Evolutionary conservation across 2,113 vertebrate genomes (phyloP).

Genomic region (Aspiorhynchus laticeps): DNA sequence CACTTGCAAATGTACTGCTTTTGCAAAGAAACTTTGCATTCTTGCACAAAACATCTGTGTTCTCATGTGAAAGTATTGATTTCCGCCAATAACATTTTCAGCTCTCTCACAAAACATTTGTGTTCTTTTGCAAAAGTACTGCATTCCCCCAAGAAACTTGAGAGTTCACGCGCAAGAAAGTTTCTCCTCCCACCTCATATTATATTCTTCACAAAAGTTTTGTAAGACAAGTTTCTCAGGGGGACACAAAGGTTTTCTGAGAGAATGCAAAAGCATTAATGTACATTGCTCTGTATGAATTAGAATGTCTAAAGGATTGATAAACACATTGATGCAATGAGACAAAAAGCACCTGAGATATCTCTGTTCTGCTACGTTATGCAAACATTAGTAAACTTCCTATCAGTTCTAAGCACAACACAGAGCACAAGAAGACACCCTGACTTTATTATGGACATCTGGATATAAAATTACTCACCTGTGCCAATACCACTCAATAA

Average conservation of each 20-base stretch:
- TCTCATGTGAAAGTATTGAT: not conserved
- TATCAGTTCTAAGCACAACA: conserved; percentile 74
- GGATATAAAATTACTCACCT: conserved; percentile 83
- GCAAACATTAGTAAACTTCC: conserved; percentile 75
- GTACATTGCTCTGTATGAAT: not conserved
- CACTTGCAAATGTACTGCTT: too few species aligned
- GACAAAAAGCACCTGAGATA: not conserved
- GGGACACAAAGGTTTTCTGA: not conserved
- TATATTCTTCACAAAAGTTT: not conserved
- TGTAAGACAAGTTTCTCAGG: not conserved
- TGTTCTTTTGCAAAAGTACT: not conserved
- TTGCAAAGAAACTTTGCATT: not conserved
- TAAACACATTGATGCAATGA: not conserved
- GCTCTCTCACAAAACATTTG: too few species aligned
- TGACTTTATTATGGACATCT: conserved; percentile 80
- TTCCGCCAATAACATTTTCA: not conserved
- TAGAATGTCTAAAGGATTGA: not conserved
- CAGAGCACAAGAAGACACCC: conserved; percentile 78
- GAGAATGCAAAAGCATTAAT: not conserved
- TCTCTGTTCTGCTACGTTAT: conserved; percentile 61
- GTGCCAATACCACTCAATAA: conserved; percentile 75
- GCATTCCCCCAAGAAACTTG: not conserved
- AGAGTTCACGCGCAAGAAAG: too few species aligned
- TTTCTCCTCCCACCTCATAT: too few species aligned
- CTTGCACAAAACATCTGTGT: not conserved